Evolutionary conservation across 2,797 vertebrate species (phyloP).

Genomic region (Benthosema pterotum): DNA sequence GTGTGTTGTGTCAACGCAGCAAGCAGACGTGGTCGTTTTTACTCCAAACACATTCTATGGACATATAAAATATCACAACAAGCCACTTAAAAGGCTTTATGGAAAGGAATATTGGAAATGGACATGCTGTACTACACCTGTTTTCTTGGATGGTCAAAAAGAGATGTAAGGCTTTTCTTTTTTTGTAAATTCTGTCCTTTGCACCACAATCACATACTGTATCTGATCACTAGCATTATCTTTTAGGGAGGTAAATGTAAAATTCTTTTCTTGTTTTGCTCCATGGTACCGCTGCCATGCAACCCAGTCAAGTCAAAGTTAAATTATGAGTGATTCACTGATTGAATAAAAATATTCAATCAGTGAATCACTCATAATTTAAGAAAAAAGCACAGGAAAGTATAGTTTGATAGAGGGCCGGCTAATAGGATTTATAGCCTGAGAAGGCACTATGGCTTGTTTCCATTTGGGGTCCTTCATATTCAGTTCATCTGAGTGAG

Average conservation of each 20-base stretch:
- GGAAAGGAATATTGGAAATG: constrained; percentile 16
- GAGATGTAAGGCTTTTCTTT: not conserved
- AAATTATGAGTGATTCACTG: too few relatives aligned
- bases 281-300: too few relatives aligned
- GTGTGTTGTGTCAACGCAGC: constrained; percentile 80
- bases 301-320: too few relatives aligned
- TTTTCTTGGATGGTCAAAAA: constrained; percentile 31
- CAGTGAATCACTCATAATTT: too few relatives aligned
- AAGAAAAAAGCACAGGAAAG: too few relatives aligned
- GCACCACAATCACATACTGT: not conserved
- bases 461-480: too few relatives aligned
- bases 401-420: too few relatives aligned
- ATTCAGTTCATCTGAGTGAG: too few relatives aligned
- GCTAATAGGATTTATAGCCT: too few relatives aligned
- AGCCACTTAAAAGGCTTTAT: constrained; percentile 13
- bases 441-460: too few relatives aligned
- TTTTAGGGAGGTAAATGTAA: not conserved
- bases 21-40: constrained; percentile 56
- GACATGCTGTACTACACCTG: constrained; percentile 3
- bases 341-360: too few relatives aligned
- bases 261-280: not conserved
- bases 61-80: constrained; percentile 60
- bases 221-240: too few relatives aligned
- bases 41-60: constrained; percentile 75
- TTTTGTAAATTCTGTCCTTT: not conserved